Evolutionary conservation across 2,113 vertebrate species (phyloP), one percentile per base, ranked within the genome.

Genomic region (Erythrolamprus reginae): DNA sequence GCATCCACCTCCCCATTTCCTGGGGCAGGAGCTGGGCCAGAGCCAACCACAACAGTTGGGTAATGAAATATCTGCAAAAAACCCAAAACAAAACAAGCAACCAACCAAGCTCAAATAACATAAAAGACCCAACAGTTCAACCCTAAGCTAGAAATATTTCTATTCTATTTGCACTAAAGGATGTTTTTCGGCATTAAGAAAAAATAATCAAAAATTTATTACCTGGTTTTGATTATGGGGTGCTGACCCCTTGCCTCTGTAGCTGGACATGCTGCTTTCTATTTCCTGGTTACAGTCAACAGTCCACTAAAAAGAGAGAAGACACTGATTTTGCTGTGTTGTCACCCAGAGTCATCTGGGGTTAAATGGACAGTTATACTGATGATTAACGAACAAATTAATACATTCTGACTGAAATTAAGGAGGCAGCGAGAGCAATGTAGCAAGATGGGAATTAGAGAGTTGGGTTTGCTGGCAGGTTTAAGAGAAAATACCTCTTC

Each of bases 271-370:
- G 96, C 97, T 98, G 88, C 97, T 96, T 91, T 98, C 98, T 61
- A 98, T 97, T 93, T 98, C 98, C 93, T 99, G 97, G 0, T 96
- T 98, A 91, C 97, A 98, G 95, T 99, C 97, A 2, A 98, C 97
- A 0, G 98, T 98, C 99, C 99, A 99, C 99, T 99, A 96, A n/a
- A 95, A 84, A 91, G 89, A 89, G 95, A 12, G 23, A 9, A 26
- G 19, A 94, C 55, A 90, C 45, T 91, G 2, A 50, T n/a, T n/a
- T 65, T n/a, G 10, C 28, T n/a, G 28, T 65, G 28, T 15, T 15
- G 12, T n/a, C 61, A 15, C 61, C 61, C 61, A 65, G 58, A 65
- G 55, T 58, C 55, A 26, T 58, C 8, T 58, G 24, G 55, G 23
- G 24, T 65, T 15, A n/a, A n/a, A n/a, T n/a, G 26, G 4, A 65